Evolutionary conservation across 2,797 vertebrate genomes (phyloP).

Genomic region (Hapalemur alaotrensis): DNA sequence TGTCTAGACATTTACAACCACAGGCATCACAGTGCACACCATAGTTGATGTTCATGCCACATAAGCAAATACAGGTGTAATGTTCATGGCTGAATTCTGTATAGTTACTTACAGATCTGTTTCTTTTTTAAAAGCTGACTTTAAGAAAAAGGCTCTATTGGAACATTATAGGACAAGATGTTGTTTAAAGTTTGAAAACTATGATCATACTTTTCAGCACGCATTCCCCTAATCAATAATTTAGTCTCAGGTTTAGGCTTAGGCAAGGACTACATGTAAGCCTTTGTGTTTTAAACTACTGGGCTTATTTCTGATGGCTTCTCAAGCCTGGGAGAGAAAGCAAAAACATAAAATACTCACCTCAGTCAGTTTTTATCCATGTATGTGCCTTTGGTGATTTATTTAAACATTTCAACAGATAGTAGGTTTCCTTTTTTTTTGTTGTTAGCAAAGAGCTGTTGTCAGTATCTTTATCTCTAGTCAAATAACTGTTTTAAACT

Average conservation of each 20-base stretch:
- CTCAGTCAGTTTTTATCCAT: not conserved
- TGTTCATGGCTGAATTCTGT: not conserved
- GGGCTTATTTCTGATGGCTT: not conserved
- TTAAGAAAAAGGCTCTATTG: not conserved
- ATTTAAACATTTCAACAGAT: not conserved
- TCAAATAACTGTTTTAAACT: not conserved
- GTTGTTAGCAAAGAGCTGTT: not conserved
- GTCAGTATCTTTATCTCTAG: not conserved
- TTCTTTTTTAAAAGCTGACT: not conserved
- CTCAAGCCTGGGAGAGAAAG: not conserved
- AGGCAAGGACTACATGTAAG: not conserved
- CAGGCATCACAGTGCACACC: not conserved
- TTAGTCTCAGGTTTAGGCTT: not conserved
- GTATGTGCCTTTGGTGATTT: not conserved
- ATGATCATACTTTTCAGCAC: not conserved
- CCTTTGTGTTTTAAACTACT: not conserved
- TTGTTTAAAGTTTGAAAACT: conserved; percentile 4
- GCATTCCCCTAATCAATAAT: not conserved
- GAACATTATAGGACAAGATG: not conserved
- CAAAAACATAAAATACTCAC: not conserved
- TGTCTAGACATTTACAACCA: not conserved
- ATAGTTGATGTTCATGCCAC: not conserved
- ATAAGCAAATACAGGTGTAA: not conserved
- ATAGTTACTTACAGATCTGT: not conserved
- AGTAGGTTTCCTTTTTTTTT: not conserved